Percentiles rank a stretch among this genome's conserved stretches.
phyloP scores from a whole-genome alignment of 2,797 vertebrate genomes.

The Parambassis ranga region DNA sequence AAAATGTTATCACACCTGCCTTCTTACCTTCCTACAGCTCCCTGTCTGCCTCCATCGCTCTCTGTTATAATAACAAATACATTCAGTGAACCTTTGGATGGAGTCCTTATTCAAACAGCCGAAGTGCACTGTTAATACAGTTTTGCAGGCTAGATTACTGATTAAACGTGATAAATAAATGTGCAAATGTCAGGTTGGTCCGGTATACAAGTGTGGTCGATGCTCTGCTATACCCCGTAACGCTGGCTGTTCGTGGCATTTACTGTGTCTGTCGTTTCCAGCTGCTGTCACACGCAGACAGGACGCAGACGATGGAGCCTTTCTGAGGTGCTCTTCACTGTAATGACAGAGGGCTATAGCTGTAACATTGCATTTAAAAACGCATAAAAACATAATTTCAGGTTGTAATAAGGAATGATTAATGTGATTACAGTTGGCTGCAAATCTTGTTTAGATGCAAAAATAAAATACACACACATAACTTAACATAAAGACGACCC shows the following conservation, averaged over 20 bases:
- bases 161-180: background rate
- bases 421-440: background rate
- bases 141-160: background rate
- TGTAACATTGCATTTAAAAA: no score
- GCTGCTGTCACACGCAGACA: background rate
- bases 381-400: background rate
- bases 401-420: background rate
- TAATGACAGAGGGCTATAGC: background rate
- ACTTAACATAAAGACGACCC: no score
- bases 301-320: background rate
- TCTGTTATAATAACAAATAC: background rate
- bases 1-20: conserved; percentile 8
- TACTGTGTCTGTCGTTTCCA: background rate
- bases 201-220: background rate
- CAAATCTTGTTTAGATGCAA: no score
- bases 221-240: background rate
- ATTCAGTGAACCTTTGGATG: background rate
- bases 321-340: background rate
- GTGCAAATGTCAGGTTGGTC: conserved; percentile 2
- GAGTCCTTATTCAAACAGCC: background rate
- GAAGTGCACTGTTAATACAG: background rate
- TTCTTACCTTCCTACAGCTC: background rate
- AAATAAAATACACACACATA: no score
- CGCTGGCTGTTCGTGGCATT: background rate
- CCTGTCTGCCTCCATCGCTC: background rate